phyloP scores from a whole-genome alignment of 2,797 vertebrate species.

The Syndactyla subalaris region DNA sequence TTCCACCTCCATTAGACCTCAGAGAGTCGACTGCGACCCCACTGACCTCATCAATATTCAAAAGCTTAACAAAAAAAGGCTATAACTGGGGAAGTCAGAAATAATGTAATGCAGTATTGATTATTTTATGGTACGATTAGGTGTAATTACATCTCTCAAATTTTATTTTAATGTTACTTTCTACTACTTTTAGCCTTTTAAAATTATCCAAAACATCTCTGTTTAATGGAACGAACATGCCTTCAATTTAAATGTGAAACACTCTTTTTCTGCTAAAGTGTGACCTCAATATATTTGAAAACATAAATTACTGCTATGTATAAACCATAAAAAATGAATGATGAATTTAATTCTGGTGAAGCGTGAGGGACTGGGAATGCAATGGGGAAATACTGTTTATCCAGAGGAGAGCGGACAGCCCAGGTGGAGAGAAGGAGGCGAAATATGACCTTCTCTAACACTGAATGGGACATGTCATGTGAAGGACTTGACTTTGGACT shows the following conservation, averaged over 20 bases:
- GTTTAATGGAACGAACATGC: slow-evolving; percentile 84
- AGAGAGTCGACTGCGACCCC: slow-evolving; percentile 68
- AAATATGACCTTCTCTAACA: slow-evolving; percentile 41
- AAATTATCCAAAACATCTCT: slow-evolving; percentile 83
- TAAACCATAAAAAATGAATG: slow-evolving; percentile 87
- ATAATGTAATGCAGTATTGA: slow-evolving; percentile 87
- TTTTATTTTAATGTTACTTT: slow-evolving; percentile 87
- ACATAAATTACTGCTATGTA: slow-evolving; percentile 84
- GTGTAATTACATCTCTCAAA: slow-evolving; percentile 86
- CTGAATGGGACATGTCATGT: neutral
- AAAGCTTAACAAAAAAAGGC: slow-evolving; percentile 82
- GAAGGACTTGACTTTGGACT: slow-evolving; percentile 53
- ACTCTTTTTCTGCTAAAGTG: slow-evolving; percentile 84
- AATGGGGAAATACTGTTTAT: slow-evolving; percentile 73
- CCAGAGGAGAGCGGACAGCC: slow-evolving; percentile 54
- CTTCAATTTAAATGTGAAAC: slow-evolving; percentile 85
- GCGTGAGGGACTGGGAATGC: slow-evolving; percentile 75
- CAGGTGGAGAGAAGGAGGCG: slow-evolving; percentile 1
- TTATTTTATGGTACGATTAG: slow-evolving; percentile 88
- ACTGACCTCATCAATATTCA: slow-evolving; percentile 85
- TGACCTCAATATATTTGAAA: slow-evolving; percentile 85
- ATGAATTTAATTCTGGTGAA: slow-evolving; percentile 84
- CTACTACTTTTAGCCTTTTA: slow-evolving; percentile 86
- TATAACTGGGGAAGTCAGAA: slow-evolving; percentile 83
- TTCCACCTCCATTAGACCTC: slow-evolving; percentile 82